These are phyloP conservation scores for Lucinisca nassula DNA, from an alignment of 2,888 invertebrate species.

Conservation along the genomic window DNA sequence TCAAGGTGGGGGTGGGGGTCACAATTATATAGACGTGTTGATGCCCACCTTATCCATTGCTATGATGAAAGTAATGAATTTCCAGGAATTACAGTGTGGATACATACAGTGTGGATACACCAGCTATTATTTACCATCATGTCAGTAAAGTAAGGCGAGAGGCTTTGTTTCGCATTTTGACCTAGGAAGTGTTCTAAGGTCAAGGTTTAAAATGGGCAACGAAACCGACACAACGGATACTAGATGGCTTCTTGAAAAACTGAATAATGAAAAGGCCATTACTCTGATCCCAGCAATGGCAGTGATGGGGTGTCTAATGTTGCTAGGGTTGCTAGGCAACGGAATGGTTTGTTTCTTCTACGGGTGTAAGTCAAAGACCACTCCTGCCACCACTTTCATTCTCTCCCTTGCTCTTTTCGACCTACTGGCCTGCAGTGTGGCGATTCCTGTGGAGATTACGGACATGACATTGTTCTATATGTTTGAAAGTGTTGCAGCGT, in stretches of 20 bases:
- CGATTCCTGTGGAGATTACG: slow-evolving; percentile 79
- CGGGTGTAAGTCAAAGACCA: slow-evolving; percentile 76
- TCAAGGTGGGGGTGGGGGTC: no score
- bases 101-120: no score
- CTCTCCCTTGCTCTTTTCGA: slow-evolving; percentile 78
- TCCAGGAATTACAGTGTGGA: no score
- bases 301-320: slow-evolving; percentile 71
- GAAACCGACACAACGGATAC: slow-evolving; percentile 34
- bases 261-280: slow-evolving; percentile 70
- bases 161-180: no score
- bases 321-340: slow-evolving; percentile 78
- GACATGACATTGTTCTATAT: slow-evolving; percentile 76
- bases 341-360: slow-evolving; percentile 76
- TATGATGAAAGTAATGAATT: no score
- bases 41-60: no score
- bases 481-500: slow-evolving; percentile 72
- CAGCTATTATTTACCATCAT: no score
- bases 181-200: no score
- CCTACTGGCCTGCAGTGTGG: slow-evolving; percentile 75
- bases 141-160: no score
- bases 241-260: slow-evolving; percentile 34
- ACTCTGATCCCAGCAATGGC: slow-evolving; percentile 76
- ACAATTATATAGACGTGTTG: no score
- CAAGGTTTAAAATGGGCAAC: no score
- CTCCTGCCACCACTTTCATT: slow-evolving; percentile 79